A percentile compares a stretch with the other conserved stretches of the same genome.
phyloP scores from a whole-genome alignment of 2,888 invertebrate species.

The Girardia tigrina region DNA sequence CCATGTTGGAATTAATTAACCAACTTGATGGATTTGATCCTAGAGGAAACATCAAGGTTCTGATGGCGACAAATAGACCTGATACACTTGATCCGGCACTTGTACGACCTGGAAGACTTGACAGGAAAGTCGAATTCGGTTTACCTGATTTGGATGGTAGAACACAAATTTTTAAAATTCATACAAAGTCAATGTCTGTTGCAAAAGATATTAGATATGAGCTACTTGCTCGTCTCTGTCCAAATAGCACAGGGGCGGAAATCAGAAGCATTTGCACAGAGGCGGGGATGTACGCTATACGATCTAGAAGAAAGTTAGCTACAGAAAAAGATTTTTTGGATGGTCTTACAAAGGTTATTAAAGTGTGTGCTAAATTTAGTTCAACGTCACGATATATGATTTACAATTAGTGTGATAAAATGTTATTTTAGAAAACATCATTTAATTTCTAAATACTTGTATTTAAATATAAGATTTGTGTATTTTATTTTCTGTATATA shows the following conservation, averaged over 20 bases:
- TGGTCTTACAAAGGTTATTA: conserved; percentile 77
- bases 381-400: conserved; percentile 55
- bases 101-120: too few species aligned
- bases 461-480: too few species aligned
- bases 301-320: conserved; percentile 90
- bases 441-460: too few species aligned
- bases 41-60: conserved; percentile 55
- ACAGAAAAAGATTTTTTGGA: conserved; percentile 98
- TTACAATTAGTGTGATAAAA: too few species aligned
- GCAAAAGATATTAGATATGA: conserved; percentile 95
- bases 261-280: conserved; percentile 86
- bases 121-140: conserved; percentile 63
- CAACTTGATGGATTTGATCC: conserved; percentile 98
- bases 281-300: conserved; percentile 98
- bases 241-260: conserved; percentile 67
- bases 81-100: conserved; percentile 84
- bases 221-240: conserved; percentile 81
- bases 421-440: too few species aligned
- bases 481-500: too few species aligned
- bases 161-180: conserved; percentile 94
- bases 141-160: conserved; percentile 79
- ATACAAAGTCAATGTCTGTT: conserved; percentile 94
- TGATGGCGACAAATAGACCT: conserved; percentile 97
- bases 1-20: too few species aligned
- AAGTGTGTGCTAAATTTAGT: conserved; percentile 55